Conservation (phyloP, 1,140 invertebrate species). For the Rhopalosiphum maidis region DNA sequence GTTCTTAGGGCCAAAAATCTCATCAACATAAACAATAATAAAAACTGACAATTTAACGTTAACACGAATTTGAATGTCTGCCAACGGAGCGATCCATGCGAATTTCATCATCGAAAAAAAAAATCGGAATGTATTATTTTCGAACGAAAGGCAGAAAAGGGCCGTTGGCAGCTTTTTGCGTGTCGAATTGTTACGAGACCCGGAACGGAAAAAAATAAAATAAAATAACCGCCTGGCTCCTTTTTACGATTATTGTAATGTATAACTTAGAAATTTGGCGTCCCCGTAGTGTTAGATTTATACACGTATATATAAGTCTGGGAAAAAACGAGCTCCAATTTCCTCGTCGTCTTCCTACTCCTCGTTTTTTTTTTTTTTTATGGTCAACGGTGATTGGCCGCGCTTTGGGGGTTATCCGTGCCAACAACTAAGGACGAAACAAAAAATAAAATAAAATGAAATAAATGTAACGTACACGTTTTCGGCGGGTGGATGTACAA, state of each 20-base stretch:
- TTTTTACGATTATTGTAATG: constrained; percentile 56
- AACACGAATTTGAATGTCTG: constrained; percentile 54
- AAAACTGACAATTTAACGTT: constrained; percentile 52
- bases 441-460: constrained; percentile 36
- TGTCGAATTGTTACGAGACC: constrained; percentile 52
- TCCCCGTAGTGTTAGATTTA: constrained; percentile 50
- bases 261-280: constrained; percentile 57
- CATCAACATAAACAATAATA: constrained; percentile 55
- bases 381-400: constrained; percentile 54
- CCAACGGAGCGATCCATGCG: constrained; percentile 37
- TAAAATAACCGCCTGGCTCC: constrained; percentile 42
- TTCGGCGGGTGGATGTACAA: constrained; percentile 28
- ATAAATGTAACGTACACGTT: constrained; percentile 53
- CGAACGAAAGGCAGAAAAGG: constrained; percentile 49
- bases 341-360: background rate
- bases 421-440: constrained; percentile 53
- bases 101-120: constrained; percentile 49
- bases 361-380: constrained; percentile 33
- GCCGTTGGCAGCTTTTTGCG: constrained; percentile 50
- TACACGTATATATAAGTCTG: constrained; percentile 53
- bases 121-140: constrained; percentile 48
- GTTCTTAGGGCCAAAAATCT: constrained; percentile 28
- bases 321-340: constrained; percentile 51
- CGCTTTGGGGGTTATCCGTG: constrained; percentile 55
- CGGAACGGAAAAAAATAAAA: constrained; percentile 37